Evolutionary conservation across 2,888 invertebrate species (phyloP).

Genomic region (Limnephilus marmoratus): DNA sequence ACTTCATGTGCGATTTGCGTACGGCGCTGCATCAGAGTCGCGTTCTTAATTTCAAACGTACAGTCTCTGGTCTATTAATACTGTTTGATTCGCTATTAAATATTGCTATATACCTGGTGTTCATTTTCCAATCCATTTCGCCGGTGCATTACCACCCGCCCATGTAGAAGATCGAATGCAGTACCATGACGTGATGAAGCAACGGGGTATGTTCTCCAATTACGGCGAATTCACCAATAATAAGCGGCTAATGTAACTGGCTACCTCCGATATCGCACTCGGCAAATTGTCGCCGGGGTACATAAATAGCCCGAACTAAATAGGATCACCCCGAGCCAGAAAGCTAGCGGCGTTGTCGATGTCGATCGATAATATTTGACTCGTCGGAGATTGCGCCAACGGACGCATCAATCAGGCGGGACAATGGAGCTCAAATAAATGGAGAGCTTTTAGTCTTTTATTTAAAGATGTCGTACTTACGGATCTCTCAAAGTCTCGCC

Average conservation of each 20-base stretch:
- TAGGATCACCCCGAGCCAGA: conserved; percentile 19
- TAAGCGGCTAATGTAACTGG: conserved; percentile 13
- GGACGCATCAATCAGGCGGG: conserved; percentile 13
- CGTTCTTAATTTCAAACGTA: no score
- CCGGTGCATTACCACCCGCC: neutral
- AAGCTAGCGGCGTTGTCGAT: conserved; percentile 3
- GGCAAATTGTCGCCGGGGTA: conserved; percentile 25
- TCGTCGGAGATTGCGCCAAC: conserved; percentile 3
- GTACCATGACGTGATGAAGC: neutral
- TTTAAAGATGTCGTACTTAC: neutral
- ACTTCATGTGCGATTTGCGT: no score
- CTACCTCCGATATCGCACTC: conserved; percentile 23
- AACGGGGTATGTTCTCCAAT: neutral
- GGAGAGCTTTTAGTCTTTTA: neutral
- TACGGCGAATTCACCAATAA: neutral
- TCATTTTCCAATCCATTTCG: neutral
- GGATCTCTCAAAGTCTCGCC: neutral
- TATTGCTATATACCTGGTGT: no score
- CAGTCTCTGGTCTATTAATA: no score
- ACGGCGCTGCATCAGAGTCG: no score
- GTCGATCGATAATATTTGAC: conserved; percentile 22
- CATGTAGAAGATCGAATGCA: neutral
- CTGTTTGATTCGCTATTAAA: no score
- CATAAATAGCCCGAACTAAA: conserved; percentile 20
- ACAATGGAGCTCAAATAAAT: neutral